Evolutionary conservation across 2,888 invertebrate species (phyloP), one percentile per base, ranked within the genome.

Genomic region (Oegoconia quadripuncta): DNA sequence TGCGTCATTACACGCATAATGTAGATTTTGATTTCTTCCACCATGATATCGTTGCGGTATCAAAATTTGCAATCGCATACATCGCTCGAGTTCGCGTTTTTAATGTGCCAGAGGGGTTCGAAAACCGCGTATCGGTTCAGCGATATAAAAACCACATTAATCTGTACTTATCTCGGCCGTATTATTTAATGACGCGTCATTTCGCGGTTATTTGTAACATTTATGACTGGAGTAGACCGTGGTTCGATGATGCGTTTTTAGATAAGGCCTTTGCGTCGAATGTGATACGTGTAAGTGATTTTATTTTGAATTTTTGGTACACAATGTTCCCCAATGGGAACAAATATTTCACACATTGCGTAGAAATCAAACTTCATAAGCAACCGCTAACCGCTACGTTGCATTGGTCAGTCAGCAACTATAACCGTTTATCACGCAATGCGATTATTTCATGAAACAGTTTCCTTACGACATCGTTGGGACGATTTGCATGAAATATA

Each of bases 401-500:
- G n/a, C n/a, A n/a, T n/a, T n/a, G n/a, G n/a, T n/a, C n/a, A n/a
- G n/a, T n/a, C n/a, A n/a, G n/a, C 52, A 53, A 55, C 52, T 48
- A 51, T 44, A 50, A 45, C 55, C 60, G 56, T 69, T 72, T 66
- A 71, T 73, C 64, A 68, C 60, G 58, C 56, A 60, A 64, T 61
- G 59, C 64, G 63, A 67, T 72, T 66, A 66, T 62, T 61, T 58
- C 56, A 64, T 62, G 65, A 71, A 68, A 65, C 66, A 60, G 65
- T 68, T 62, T 59, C 58, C 58, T 57, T 46, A 42, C 37, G 50
- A 48, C 50, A 46, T 55, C 44, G 50, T 46, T 50, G 57, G 55
- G 52, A 39, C 68, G 72, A 86, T 86, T 86, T 84, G 80, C 86
- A 86, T 86, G 82, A 86, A 80, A 86, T 86, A 86, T 84, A 86